phyloP scores from a whole-genome alignment of 2,113 vertebrate genomes.

The Pelmatolapia mariae region DNA sequence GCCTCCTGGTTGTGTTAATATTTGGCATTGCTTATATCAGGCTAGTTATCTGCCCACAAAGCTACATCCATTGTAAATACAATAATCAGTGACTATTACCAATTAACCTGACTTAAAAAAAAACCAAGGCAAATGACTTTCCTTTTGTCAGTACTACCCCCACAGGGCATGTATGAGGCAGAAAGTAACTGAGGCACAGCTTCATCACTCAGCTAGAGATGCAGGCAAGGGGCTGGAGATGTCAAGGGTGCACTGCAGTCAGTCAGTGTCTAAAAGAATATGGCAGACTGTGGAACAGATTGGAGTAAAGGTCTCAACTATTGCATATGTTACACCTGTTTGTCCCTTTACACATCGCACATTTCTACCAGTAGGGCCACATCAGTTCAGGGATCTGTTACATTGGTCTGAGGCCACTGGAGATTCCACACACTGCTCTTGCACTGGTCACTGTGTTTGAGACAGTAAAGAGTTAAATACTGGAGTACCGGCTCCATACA shows the following conservation, averaged over 20 bases:
- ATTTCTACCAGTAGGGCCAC: not conserved
- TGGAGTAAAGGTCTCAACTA: constrained; percentile 34
- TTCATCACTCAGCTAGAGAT: not conserved
- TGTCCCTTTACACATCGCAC: not conserved
- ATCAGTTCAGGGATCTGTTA: not conserved
- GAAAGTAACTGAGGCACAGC: constrained; percentile 34
- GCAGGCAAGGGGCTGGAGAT: not conserved
- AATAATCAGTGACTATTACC: not conserved
- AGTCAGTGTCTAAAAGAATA: not conserved
- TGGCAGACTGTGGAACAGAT: not conserved
- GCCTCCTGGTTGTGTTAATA: not conserved
- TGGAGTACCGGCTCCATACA: constrained; percentile 10
- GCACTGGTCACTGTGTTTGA: not conserved
- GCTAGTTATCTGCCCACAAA: not conserved
- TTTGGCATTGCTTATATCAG: not conserved
- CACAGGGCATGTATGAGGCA: constrained; percentile 13
- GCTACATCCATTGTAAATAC: not conserved
- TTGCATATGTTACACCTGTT: constrained; percentile 56
- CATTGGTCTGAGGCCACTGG: not conserved
- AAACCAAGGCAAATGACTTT: not conserved
- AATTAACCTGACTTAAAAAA: not conserved
- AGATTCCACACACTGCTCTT: not conserved
- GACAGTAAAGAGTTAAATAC: not conserved
- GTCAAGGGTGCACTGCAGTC: not conserved
- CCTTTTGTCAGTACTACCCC: not conserved